Evolutionary conservation across 2,797 vertebrate genomes (phyloP).

Genomic region (Cyprinella venusta): DNA sequence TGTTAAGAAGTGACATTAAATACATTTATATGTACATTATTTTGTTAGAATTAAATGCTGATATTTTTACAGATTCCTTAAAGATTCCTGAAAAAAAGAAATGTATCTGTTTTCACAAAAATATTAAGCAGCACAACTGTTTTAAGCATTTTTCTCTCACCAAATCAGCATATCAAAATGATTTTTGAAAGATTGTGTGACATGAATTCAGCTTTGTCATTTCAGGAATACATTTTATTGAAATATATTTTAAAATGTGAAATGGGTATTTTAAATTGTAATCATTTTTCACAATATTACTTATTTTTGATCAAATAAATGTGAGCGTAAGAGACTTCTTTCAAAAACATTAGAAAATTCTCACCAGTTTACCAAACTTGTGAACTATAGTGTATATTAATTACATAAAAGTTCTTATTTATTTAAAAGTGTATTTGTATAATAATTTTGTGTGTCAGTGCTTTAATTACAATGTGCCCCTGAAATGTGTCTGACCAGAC

Average conservation of each 20-base stretch:
- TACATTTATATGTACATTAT: background rate
- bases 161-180: background rate
- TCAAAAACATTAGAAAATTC: background rate
- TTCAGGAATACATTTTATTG: background rate
- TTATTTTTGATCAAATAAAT: background rate
- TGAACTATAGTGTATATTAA: background rate
- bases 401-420: background rate
- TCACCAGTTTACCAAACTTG: background rate
- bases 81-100: background rate
- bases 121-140: background rate
- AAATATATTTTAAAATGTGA: background rate
- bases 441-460: background rate
- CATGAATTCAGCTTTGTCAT: background rate
- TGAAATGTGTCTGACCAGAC: background rate
- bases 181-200: background rate
- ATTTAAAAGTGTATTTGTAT: background rate
- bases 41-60: background rate
- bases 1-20: background rate
- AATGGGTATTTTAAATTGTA: background rate
- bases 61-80: background rate
- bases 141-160: too few species aligned
- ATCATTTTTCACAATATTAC: background rate
- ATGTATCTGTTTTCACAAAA: background rate
- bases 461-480: background rate
- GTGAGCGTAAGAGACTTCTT: background rate